Conservation (phyloP, 2,797 vertebrate species). For the Acanthiza pusilla region DNA sequence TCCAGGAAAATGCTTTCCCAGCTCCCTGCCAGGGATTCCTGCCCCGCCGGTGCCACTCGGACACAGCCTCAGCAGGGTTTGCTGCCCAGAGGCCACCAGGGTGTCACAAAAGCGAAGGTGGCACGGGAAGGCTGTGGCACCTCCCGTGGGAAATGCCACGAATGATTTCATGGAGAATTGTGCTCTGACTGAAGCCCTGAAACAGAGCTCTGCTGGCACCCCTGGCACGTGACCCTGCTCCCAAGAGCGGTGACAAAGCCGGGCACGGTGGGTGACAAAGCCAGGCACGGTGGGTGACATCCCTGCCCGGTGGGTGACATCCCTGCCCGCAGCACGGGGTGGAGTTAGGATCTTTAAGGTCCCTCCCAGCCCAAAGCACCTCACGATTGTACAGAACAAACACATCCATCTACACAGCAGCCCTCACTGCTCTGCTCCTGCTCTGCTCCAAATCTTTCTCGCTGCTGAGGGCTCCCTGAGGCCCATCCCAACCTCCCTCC, state of each 20-base stretch:
- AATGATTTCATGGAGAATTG: rapidly evolving
- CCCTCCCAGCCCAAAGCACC: no score
- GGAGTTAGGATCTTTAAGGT: no score
- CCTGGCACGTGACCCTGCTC: no score
- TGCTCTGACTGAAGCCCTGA: not conserved
- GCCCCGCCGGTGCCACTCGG: no score
- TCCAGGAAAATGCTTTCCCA: not conserved
- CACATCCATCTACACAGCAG: rapidly evolving
- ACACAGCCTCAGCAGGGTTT: not conserved
- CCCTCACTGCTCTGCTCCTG: rapidly evolving
- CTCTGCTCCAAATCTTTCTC: rapidly evolving
- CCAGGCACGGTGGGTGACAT: no score
- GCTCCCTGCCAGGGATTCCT: not conserved
- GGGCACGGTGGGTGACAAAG: no score
- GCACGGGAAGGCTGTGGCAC: rapidly evolving
- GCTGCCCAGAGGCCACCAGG: not conserved
- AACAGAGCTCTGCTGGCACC: rapidly evolving
- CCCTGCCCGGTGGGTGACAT: no score
- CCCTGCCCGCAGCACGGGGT: no score
- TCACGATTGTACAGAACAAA: rapidly evolving
- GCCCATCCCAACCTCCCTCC: not conserved
- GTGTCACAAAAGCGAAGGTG: rapidly evolving
- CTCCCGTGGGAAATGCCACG: rapidly evolving
- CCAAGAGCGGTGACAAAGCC: no score
- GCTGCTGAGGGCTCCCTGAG: not conserved